Conservation (phyloP, 2,113 vertebrate species). For the Rattus rattus region DNA sequence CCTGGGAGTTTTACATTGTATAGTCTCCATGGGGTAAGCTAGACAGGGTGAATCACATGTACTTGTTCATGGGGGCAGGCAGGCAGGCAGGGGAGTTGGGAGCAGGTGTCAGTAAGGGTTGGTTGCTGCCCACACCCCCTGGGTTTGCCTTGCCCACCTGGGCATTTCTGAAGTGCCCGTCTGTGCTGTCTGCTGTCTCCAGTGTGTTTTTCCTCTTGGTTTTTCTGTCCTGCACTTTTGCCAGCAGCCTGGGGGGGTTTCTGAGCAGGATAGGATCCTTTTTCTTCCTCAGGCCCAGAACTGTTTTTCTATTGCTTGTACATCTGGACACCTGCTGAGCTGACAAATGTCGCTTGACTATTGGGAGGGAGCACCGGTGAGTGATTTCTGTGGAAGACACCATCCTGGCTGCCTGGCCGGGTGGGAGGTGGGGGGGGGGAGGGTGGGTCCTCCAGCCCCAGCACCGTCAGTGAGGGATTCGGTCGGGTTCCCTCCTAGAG, state of each 20-base stretch:
- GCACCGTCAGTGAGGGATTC: not conserved
- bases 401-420: not conserved
- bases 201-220: not conserved
- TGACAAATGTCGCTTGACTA: conserved; percentile 51
- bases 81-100: not conserved
- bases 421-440: not conserved
- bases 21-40: not conserved
- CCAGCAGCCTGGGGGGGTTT: not conserved
- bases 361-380: not conserved
- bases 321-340: conserved; percentile 67
- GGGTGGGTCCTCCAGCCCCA: not conserved
- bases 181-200: no score
- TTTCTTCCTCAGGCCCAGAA: not conserved
- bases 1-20: not conserved
- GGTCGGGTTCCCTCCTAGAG: fast-evolving
- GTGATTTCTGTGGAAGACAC: not conserved
- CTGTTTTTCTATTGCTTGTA: not conserved
- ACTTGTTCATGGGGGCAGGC: not conserved
- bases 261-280: not conserved
- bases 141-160: no score
- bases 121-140: not conserved
- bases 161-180: not conserved
- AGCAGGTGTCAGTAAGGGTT: not conserved
- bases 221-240: not conserved
- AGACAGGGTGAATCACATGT: not conserved